phyloP scores from a whole-genome alignment of 64 coral and sea anemone genomes.

The Orbicella faveolata region DNA sequence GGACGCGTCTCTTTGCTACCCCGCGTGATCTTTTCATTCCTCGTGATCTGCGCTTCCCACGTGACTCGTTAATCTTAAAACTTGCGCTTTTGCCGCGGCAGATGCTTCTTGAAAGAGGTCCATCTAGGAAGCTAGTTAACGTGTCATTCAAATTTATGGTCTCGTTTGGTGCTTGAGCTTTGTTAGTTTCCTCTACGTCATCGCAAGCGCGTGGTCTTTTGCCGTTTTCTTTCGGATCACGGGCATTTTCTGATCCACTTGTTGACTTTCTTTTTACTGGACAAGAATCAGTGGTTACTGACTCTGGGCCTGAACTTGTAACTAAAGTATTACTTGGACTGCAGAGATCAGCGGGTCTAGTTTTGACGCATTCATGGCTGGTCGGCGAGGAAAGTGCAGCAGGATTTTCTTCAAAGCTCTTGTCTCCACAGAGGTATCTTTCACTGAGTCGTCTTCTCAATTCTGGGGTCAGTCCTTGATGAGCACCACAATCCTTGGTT shows the following conservation, averaged over 20 bases:
- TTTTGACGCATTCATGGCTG: background rate
- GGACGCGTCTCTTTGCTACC: background rate
- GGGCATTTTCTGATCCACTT: background rate
- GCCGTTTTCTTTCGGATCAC: background rate
- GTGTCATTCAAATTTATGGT: slow-evolving; percentile 27
- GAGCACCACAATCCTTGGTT: background rate
- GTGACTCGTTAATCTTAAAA: background rate
- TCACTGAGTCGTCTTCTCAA: slow-evolving; percentile 4
- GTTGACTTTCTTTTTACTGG: background rate
- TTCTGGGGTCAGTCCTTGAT: background rate
- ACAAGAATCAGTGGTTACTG: background rate
- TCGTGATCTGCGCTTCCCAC: background rate
- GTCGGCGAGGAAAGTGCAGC: background rate
- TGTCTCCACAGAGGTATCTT: slow-evolving; percentile 24
- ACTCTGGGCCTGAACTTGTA: no score
- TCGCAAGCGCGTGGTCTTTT: background rate
- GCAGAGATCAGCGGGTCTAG: background rate
- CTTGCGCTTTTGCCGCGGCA: background rate
- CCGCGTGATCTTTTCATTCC: background rate
- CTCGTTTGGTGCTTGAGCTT: background rate
- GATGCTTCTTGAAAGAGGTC: background rate
- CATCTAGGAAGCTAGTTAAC: background rate
- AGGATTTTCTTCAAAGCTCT: slow-evolving; percentile 24
- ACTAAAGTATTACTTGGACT: background rate
- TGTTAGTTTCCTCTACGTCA: background rate